Percentiles rank a stretch among this genome's conserved stretches.
These are phyloP conservation scores for Papilio glaucus DNA, from an alignment of 1,140 invertebrate genomes.

Conservation along the genomic window DNA sequence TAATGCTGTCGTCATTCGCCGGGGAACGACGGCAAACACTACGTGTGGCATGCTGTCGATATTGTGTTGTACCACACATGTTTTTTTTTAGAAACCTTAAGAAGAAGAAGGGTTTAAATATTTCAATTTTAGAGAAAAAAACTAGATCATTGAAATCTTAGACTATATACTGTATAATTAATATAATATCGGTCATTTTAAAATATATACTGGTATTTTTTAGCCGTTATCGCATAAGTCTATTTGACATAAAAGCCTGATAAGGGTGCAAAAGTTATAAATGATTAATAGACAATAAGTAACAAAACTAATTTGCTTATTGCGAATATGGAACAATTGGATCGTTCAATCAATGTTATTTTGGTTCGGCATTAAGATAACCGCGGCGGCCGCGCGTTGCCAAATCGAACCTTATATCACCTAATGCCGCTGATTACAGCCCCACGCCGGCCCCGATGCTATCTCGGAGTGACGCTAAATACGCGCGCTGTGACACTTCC, in stretches of 20 bases:
- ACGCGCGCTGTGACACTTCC: constrained; percentile 74
- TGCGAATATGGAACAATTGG: constrained; percentile 28
- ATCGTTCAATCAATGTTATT: constrained; percentile 33
- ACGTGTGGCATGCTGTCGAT: constrained; percentile 23
- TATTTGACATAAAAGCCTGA: background rate
- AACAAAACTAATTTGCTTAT: constrained; percentile 27
- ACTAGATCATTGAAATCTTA: too few species aligned
- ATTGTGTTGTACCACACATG: too few species aligned
- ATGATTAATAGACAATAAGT: constrained; percentile 24
- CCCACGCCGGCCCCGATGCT: constrained; percentile 69
- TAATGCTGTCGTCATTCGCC: constrained; percentile 34
- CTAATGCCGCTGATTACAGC: constrained; percentile 65
- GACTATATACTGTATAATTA: too few species aligned
- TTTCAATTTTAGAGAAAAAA: too few species aligned
- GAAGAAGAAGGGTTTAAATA: too few species aligned
- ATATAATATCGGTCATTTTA: too few species aligned
- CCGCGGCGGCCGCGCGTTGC: constrained; percentile 45
- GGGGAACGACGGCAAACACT: constrained; percentile 21
- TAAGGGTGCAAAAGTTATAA: constrained; percentile 7
- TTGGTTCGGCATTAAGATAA: constrained; percentile 36
- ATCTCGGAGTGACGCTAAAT: constrained; percentile 82
- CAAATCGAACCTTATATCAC: constrained; percentile 59
- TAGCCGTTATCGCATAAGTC: background rate
- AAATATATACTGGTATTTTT: background rate
- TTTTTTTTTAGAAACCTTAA: too few species aligned